Evolutionary conservation across 2,797 vertebrate species (phyloP), one percentile per base, ranked within the genome.

Genomic region (Melanitta fusca): DNA sequence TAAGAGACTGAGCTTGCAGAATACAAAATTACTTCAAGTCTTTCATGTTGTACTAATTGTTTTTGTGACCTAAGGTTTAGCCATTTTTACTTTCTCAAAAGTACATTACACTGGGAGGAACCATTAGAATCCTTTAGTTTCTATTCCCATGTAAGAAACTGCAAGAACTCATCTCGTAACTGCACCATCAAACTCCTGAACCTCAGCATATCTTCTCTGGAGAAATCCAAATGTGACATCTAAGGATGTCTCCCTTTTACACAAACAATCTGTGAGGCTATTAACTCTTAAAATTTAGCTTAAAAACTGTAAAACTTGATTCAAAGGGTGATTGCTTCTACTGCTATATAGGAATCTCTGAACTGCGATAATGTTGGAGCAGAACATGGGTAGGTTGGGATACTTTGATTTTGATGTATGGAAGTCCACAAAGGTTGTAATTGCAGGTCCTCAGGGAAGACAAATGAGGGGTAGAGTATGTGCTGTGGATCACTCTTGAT

Each of bases 1-100:
- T 99, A 80, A 97, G 98, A 96, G 43, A 39, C 21, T 22, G 72
- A 4, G 2, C 41, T 51, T 93, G 49, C 71, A 38, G 21, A 25
- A 38, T 11, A 30, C 12, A 43, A 11, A 16, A 0, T n/a, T 56
- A 13, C 25, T 53, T 57, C n/a, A 22, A 7, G 2, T 30, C 30
- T 80, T 51, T 92, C 6, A 3, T 39, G 1, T 10, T 19, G 30
- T 74, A 36, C 8, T 64, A 41, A 32, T 32, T 61, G 0, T 45
- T 81, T 30, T 20, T 65, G 36, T 65, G 51, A 47, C 41, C 73
- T 61, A 3, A 47, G 13, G 32, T 27, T 89, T 58, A 64, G 38
- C 18, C 9, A 3, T 83, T 83, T 45, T 39, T 45, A 62, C 51
- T 64, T 66, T 64, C 17, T 68, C 11, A 77, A n/a, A 69, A 73